Base-by-base conservation (phyloP, 1,140 invertebrate species). In the Copidosoma floridanum region DNA sequence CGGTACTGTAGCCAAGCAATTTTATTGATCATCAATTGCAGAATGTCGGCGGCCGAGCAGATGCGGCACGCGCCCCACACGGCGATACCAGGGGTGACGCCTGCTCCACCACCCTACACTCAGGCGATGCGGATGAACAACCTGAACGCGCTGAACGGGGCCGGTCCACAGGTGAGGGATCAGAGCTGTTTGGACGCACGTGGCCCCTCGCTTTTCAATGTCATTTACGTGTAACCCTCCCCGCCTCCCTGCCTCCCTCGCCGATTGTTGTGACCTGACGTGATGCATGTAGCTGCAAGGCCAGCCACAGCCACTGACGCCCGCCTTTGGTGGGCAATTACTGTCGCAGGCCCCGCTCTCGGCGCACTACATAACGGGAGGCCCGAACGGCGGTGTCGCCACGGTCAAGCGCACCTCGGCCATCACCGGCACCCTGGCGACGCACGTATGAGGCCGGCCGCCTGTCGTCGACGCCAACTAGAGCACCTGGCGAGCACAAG, bases 11-110 rank as follows among this genome's bases (percentile, higher is more conserved):
- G n/a, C n/a, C n/a, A n/a, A n/a, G n/a, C n/a, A n/a, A n/a, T n/a
- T n/a, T n/a, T n/a, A n/a, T n/a, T n/a, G n/a, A n/a, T n/a, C n/a
- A n/a, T n/a, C n/a, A n/a, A n/a, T n/a, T n/a, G n/a, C n/a, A n/a
- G 77, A 80, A 83, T 83, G 68, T 82, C 81, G 70, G 78, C 77
- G 53, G 82, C 76, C 26, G 77, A 80, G 55, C 78, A 79, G 65
- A 71, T 80, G 56, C 75, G 78, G 71, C 78, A 81, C 67, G 83
- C 83, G 38, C 84, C 85, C 7, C 87, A 88, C 68, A 87, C 88
- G 21, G 88, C 89, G 3, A 89, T 89, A 77, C 88, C 89, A 3
- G 86, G 87, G 35, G 86, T 88, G 2, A 91, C 89, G 29, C 89
- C 89, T 18, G 89, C 90, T 46, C 89, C 88, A 37, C 89, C 89